A percentile compares a stretch with the other conserved stretches of the same genome.
Evolutionary conservation across 2,888 invertebrate species (phyloP).

Genomic region (Hirtodrosophila duncani): DNA sequence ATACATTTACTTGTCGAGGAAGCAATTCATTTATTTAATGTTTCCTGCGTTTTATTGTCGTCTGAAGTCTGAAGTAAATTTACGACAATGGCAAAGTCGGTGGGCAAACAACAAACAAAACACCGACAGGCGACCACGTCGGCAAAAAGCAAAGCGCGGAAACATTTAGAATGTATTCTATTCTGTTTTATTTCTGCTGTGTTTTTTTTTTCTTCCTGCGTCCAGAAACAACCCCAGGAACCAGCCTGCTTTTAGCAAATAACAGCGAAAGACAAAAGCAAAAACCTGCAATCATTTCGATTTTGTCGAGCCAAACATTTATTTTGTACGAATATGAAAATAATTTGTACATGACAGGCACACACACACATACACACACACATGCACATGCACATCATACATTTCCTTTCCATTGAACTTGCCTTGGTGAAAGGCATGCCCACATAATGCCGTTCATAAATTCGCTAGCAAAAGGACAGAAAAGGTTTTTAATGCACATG

Average conservation of each 20-base stretch:
- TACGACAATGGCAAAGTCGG: constrained; percentile 41
- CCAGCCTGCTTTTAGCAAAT: constrained; percentile 12
- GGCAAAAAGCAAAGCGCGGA: constrained; percentile 38
- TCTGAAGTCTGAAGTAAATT: constrained; percentile 54
- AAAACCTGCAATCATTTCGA: neutral
- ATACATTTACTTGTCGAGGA: constrained; percentile 42
- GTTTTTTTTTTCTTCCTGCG: neutral
- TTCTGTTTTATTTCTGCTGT: neutral
- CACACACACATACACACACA: neutral
- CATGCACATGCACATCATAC: constrained; percentile 10
- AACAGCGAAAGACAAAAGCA: constrained; percentile 29
- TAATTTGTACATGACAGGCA: constrained; percentile 20
- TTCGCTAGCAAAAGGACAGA: constrained; percentile 18
- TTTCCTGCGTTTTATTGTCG: constrained; percentile 72
- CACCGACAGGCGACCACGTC: constrained; percentile 3
- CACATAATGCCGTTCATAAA: constrained; percentile 42
- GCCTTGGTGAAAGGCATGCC: constrained; percentile 14
- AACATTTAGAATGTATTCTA: constrained; percentile 50
- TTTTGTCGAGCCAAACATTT: constrained; percentile 1
- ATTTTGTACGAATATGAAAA: constrained; percentile 16
- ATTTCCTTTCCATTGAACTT: constrained; percentile 64
- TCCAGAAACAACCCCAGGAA: constrained; percentile 2
- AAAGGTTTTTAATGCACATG: constrained; percentile 16
- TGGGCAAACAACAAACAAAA: constrained; percentile 18
- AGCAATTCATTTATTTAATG: constrained; percentile 73